Evolutionary conservation across 37 sponge, comb jelly and placozoan species (phyloP).

Genomic region (Cladorhizidae sp.): DNA sequence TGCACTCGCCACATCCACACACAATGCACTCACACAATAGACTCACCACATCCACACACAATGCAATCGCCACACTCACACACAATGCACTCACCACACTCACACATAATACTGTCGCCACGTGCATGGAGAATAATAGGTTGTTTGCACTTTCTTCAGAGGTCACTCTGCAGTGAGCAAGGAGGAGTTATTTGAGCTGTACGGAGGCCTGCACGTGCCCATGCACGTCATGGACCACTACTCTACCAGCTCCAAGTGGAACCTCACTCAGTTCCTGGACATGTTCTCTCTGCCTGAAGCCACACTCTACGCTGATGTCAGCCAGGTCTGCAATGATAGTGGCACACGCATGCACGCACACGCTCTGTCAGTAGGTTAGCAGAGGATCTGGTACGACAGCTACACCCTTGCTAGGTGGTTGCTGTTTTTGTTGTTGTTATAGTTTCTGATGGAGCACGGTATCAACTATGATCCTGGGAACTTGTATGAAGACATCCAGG

Average conservation of each 20-base stretch:
- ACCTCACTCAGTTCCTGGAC: constrained; percentile 82
- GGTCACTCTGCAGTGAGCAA: constrained; percentile 63
- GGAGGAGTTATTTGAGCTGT: constrained; percentile 64
- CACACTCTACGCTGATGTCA: constrained; percentile 74
- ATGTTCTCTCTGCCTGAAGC: constrained; percentile 84
- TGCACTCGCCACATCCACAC: background rate
- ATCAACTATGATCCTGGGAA: constrained; percentile 55
- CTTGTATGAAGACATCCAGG: constrained; percentile 74
- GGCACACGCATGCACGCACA: constrained; percentile 20
- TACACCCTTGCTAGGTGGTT: constrained; percentile 9
- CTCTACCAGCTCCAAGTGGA: background rate
- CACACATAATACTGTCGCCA: background rate
- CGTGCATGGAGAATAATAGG: background rate
- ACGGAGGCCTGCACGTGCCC: constrained; percentile 85
- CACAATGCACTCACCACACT: background rate
- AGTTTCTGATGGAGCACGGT: constrained; percentile 15
- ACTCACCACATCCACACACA: background rate
- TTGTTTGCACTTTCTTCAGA: constrained; percentile 11
- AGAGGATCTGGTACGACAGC: background rate
- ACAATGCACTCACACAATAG: background rate
- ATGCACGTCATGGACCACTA: constrained; percentile 63
- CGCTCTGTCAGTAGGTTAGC: no score
- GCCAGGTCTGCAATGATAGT: constrained; percentile 57
- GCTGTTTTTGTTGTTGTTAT: background rate
- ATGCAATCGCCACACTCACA: no score